Evolutionary conservation across 2,888 invertebrate species (phyloP).

Genomic region (Ephialtes manifestator): DNA sequence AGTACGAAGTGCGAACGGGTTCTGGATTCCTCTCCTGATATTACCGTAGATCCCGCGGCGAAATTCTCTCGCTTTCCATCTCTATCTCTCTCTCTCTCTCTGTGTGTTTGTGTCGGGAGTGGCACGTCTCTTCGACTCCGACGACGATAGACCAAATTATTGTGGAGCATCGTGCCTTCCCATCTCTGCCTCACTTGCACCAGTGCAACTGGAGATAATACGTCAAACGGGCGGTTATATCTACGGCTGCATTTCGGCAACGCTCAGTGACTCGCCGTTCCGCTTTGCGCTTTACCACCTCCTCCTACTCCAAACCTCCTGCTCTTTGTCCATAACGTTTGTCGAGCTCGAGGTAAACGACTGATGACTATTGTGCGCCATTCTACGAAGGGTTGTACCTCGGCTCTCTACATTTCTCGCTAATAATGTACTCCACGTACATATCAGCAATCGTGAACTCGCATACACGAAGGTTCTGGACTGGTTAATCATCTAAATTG

Average conservation of each 20-base stretch:
- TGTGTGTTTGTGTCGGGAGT: constrained; percentile 6
- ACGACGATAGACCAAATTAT: constrained; percentile 43
- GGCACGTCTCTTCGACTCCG: constrained; percentile 30
- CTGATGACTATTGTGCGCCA: constrained; percentile 46
- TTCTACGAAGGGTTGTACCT: constrained; percentile 9
- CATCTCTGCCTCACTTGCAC: neutral
- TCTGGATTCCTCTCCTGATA: constrained; percentile 38
- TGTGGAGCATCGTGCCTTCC: constrained; percentile 27
- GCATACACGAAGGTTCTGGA: neutral
- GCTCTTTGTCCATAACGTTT: constrained; percentile 42
- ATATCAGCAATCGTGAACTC: constrained; percentile 1
- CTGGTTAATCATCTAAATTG: constrained; percentile 14
- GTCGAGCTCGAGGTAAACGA: constrained; percentile 55
- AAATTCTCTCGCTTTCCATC: constrained; percentile 30
- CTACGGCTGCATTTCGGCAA: constrained; percentile 52
- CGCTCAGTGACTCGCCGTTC: constrained; percentile 50
- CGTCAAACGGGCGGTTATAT: constrained; percentile 50
- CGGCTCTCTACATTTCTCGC: constrained; percentile 28
- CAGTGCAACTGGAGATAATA: constrained; percentile 45
- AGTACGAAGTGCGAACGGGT: constrained; percentile 25
- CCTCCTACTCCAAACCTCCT: constrained; percentile 3
- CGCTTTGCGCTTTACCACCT: constrained; percentile 62
- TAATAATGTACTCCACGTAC: constrained; percentile 26
- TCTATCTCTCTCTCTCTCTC: neutral
- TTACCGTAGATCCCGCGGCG: constrained; percentile 32